Evolutionary conservation across 2,797 vertebrate genomes (phyloP).

Genomic region (Zalophus californianus): DNA sequence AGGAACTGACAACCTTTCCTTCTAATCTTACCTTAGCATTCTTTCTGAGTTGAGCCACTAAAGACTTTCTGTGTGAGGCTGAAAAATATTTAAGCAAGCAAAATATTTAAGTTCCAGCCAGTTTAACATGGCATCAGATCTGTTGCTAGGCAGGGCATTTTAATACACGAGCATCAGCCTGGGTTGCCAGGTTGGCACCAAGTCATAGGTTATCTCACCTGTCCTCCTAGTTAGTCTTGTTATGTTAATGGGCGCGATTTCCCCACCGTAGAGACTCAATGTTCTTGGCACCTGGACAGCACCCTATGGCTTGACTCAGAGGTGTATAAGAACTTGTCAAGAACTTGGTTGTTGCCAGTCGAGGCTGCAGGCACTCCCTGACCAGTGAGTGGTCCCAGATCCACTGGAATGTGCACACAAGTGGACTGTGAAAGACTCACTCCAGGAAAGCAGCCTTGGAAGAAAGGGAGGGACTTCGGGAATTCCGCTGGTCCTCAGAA

Average conservation of each 20-base stretch:
- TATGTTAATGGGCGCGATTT: constrained; percentile 71
- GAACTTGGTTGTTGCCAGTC: constrained; percentile 52
- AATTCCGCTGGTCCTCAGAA: background rate
- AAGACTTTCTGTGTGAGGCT: constrained; percentile 62
- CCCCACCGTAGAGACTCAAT: constrained; percentile 77
- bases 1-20: constrained; percentile 24
- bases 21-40: constrained; percentile 57
- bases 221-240: constrained; percentile 80
- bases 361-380: background rate
- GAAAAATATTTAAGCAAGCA: background rate
- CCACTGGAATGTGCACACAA: background rate
- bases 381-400: background rate
- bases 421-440: background rate
- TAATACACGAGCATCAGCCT: constrained; percentile 17
- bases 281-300: constrained; percentile 82
- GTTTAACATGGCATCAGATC: background rate
- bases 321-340: constrained; percentile 69
- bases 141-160: constrained; percentile 50
- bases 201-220: constrained; percentile 72
- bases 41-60: background rate
- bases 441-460: background rate
- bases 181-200: constrained; percentile 60
- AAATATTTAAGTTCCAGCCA: background rate
- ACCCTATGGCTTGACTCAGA: constrained; percentile 82
- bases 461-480: background rate